phyloP scores from a whole-genome alignment of 2,797 vertebrate genomes.

The Chaetophractus vellerosus region DNA sequence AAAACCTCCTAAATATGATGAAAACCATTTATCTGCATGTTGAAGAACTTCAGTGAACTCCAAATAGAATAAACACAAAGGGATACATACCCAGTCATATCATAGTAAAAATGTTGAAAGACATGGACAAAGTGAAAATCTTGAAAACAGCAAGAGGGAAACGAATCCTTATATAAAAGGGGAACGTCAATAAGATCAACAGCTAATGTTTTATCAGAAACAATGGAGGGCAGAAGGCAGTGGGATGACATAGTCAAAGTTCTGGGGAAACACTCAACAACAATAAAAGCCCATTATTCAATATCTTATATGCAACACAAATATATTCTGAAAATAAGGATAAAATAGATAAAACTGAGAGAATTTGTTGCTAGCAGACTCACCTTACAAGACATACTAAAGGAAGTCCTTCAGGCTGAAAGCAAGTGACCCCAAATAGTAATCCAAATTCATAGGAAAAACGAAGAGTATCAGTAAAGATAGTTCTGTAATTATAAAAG shows the following conservation, averaged over 20 bases:
- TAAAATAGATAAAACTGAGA: conserved; percentile 9
- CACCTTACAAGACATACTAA: too few relatives aligned
- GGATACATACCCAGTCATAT: not conserved
- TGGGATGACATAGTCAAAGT: not conserved
- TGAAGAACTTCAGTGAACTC: not conserved
- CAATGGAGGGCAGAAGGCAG: too few relatives aligned
- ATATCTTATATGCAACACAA: not conserved
- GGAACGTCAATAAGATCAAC: not conserved
- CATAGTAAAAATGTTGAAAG: not conserved
- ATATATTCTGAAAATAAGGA: conserved; percentile 2
- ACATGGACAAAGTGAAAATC: not conserved
- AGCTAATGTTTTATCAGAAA: not conserved
- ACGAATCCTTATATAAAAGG: not conserved
- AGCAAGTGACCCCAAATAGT: not conserved
- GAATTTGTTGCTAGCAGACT: too few relatives aligned
- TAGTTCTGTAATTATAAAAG: conserved; percentile 21
- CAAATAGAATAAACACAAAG: not conserved
- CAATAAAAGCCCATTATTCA: not conserved
- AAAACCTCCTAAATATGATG: conserved; percentile 4
- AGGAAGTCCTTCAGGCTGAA: not conserved
- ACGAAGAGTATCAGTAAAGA: not conserved
- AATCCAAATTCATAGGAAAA: not conserved
- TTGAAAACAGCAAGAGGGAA: not conserved
- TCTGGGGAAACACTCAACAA: not conserved
- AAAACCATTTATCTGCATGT: not conserved